Evolutionary conservation across 2,888 invertebrate genomes (phyloP), one percentile per base, ranked within the genome.

Genomic region (Leucophora obtusa): DNA sequence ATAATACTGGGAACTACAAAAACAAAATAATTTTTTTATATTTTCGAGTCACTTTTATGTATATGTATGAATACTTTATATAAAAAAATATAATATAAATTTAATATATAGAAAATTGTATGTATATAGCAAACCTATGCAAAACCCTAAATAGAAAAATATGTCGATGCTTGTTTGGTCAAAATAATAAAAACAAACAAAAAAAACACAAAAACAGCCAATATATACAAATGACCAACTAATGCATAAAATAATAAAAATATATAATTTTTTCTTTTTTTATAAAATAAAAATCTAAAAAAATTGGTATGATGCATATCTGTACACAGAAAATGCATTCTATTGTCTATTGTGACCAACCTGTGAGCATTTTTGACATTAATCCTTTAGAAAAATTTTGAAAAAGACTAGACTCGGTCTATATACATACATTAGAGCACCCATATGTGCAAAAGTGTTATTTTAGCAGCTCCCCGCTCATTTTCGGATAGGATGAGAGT

Each of bases 61-160:
- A 3, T 33, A 65, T 28, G 9, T 18, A 17, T 51, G 2, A 51
- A 33, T 14, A 38, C 17, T 24, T 28, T 28, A 66, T 68, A 18
- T 50, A 74, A n/a, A 66, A 65, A 77, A 77, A 71, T 65, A 60
- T 54, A 24, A 65, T 69, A 75, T 75, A 75, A 62, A 62, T 69
- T 75, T 75, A 69, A 76, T 47, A 69, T 63, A 58, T 58, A 38
- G 14, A 38, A 38, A 38, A 38, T 38, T 38, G 38, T 38, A 38
- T 38, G 10, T 14, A 38, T 38, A 38, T 38, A 28, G 28, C 1
- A 38, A 38, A 38, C 38, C 38, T 38, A 38, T 14, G 43, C 69
- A 75, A 28, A 63, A 62, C 35, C 51, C 75, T 70, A 63, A 69
- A 69, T 50, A 38, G 10, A 38, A 53, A 73, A 59, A 68, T 54